A percentile compares a stretch with the other conserved stretches of the same genome.
phyloP scores from a whole-genome alignment of 1,140 invertebrate species.

The Achroia grisella region DNA sequence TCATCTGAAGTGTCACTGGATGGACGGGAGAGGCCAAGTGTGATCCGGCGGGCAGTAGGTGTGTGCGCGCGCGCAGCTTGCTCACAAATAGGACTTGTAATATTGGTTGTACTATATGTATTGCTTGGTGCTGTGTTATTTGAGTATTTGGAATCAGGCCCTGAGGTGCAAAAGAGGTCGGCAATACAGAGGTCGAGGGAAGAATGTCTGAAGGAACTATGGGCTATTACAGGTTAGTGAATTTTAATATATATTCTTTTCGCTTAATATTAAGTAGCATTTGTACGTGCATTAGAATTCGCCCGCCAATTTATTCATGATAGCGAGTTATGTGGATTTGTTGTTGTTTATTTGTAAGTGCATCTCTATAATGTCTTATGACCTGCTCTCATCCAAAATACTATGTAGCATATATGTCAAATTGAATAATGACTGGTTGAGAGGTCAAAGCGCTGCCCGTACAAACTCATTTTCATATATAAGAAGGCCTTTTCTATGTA shows the following conservation, averaged over 20 bases:
- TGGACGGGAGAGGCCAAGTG: conserved; percentile 39
- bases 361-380: no score
- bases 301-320: no score
- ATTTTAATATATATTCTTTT: background rate
- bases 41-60: conserved; percentile 28
- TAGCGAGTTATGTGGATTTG: no score
- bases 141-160: conserved; percentile 74
- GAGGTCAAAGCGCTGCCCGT: no score
- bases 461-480: no score
- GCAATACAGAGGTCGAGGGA: conserved; percentile 74
- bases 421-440: no score
- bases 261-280: background rate
- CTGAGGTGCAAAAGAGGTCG: conserved; percentile 57
- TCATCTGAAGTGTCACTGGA: conserved; percentile 62
- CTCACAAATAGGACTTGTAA: conserved; percentile 71
- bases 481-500: no score
- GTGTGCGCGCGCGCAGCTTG: conserved; percentile 57
- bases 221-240: conserved; percentile 75
- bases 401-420: no score
- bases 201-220: conserved; percentile 75
- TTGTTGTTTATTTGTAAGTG: no score
- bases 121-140: conserved; percentile 74
- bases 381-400: no score
- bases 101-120: conserved; percentile 72
- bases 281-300: no score